Base-by-base conservation (phyloP, 2,888 invertebrate genomes). In the Eubasilissa splendida region DNA sequence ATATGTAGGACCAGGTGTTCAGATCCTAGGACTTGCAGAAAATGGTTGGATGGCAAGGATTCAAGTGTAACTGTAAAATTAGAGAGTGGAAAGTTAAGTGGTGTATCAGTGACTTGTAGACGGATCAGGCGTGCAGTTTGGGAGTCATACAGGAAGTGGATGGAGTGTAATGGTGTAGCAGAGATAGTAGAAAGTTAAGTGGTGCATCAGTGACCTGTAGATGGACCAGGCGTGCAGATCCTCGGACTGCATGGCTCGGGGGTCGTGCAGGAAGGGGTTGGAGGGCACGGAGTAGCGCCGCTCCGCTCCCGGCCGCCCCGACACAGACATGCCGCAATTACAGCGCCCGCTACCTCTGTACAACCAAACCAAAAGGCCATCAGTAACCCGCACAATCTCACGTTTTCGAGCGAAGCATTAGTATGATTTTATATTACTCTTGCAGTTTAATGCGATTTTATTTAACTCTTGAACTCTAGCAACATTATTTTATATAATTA, bases 211-310 rank as follows among this genome's bases (percentile, higher is more conserved):
- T 76, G 54, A 95, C 96, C 96, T 94, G 90, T 96, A 96, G 87
- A 98, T 98, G 84, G 97, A 97, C 98, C 98, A 98, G 82, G 97
- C 97, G 88, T 98, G 97, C 82, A 98, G 92, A 88, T 97, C 97
- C 87, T 97, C 97, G 76, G 96, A 96, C 85, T 96, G 95, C 87
- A 96, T 95, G 83, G 94, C 94, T 83, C 95, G 93, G 81, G 95
- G 94, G 87, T 91, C 94, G 87, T 90, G 91, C 80, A 84, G 80
- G 85, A 92, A 88, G 80, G 96, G 94, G 88, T 95, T 94, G 85
- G 96, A 95, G 52, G 96, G 96, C 87, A 96, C 96, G 77, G 96
- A 96, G 90, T 97, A 97, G 87, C 96, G 93, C 85, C 96, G 92
- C 89, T 96, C 96, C 85, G 91, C 92, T 85, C 92, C 92, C 71